phyloP scores from a whole-genome alignment of 2,113 vertebrate genomes.

The Phoxinus phoxinus region DNA sequence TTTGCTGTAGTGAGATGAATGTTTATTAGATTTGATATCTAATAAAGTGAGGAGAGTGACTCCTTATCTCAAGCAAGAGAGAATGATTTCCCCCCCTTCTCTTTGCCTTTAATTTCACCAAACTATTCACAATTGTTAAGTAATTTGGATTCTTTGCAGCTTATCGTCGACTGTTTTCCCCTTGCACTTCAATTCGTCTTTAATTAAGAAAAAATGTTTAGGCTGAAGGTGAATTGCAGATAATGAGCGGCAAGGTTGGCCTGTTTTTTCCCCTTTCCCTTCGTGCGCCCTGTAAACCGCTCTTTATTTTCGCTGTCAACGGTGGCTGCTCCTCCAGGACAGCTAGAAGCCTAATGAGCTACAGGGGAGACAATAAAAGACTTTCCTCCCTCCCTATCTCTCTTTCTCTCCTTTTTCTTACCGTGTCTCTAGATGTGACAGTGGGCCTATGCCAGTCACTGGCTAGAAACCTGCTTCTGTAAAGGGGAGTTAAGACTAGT shows the following conservation, averaged over 20 bases:
- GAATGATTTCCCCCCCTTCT: neutral
- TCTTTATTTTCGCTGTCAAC: constrained; percentile 64
- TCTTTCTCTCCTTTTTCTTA: constrained; percentile 22
- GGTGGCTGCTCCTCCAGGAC: constrained; percentile 59
- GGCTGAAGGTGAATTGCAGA: constrained; percentile 57
- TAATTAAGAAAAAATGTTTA: constrained; percentile 56
- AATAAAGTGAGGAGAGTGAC: neutral
- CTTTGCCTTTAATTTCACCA: neutral
- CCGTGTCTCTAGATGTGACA: constrained; percentile 27
- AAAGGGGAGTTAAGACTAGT: constrained; percentile 25
- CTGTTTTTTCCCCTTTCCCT: constrained; percentile 29
- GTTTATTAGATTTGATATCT: neutral
- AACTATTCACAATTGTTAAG: neutral
- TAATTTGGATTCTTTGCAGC: constrained; percentile 28
- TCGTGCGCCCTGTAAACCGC: constrained; percentile 43
- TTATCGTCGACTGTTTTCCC: constrained; percentile 37
- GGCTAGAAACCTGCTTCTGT: constrained; percentile 12
- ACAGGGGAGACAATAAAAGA: constrained; percentile 55
- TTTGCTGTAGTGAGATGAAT: constrained; percentile 8
- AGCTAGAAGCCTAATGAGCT: constrained; percentile 65
- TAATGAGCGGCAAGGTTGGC: constrained; percentile 59
- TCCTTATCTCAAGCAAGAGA: constrained; percentile 12
- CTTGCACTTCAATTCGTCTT: constrained; percentile 41
- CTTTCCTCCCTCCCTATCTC: constrained; percentile 30
- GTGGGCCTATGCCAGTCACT: constrained; percentile 38